Percentiles rank a stretch among this genome's conserved stretches.
Evolutionary conservation across 1,140 invertebrate species (phyloP).

Genomic region (Trichonephila clavata): DNA sequence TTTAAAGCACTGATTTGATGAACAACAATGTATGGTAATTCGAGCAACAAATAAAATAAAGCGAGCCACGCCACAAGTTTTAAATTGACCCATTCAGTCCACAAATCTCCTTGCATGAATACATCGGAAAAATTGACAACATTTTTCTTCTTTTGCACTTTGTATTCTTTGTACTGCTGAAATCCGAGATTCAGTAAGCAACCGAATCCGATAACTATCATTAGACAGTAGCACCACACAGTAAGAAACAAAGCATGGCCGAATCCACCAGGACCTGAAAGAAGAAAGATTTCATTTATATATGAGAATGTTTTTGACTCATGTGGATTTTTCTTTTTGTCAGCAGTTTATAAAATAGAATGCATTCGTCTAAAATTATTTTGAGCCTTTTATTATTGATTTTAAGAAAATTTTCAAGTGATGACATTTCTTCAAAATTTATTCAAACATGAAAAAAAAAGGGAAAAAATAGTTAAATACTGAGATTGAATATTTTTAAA

Average conservation of each 20-base stretch:
- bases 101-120: conserved; percentile 68
- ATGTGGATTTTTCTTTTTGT: no score
- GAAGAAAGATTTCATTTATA: background rate
- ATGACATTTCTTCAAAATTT: no score
- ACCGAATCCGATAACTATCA: background rate
- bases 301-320: no score
- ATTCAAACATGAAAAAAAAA: no score
- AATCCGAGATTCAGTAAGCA: conserved; percentile 50
- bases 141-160: conserved; percentile 45
- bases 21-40: conserved; percentile 68
- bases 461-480: no score
- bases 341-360: no score
- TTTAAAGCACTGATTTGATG: conserved; percentile 58
- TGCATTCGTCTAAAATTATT: no score
- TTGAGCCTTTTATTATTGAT: no score
- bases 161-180: conserved; percentile 60
- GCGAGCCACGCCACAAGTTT: conserved; percentile 44
- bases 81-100: conserved; percentile 72
- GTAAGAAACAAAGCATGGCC: conserved; percentile 56
- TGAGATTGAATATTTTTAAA: no score
- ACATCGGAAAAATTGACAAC: conserved; percentile 48
- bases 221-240: conserved; percentile 57
- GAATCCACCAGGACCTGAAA: conserved; percentile 48
- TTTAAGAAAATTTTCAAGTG: no score
- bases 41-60: conserved; percentile 52